A percentile compares a stretch with the other conserved stretches of the same genome.
Conservation (phyloP, 2,797 vertebrate species). For the Tarsius wallacei region DNA sequence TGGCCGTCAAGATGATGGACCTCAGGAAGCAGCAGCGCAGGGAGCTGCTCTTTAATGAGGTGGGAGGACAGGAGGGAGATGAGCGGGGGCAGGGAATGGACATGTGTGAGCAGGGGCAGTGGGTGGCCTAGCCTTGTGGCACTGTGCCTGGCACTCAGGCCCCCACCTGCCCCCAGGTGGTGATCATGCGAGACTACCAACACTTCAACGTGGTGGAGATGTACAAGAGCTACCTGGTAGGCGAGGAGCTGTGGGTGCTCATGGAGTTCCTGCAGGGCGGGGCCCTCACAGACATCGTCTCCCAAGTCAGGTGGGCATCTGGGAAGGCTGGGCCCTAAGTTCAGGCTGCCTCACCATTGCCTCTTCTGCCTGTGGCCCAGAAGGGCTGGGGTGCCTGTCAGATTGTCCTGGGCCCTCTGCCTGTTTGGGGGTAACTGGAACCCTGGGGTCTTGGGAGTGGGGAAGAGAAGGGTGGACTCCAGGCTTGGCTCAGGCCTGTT, state of each 20-base stretch:
- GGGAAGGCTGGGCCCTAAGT: not conserved
- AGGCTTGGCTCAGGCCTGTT: not conserved
- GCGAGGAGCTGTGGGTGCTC: conserved; percentile 99
- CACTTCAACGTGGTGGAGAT: conserved; percentile 99
- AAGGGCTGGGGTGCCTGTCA: not conserved
- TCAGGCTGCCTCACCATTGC: not conserved
- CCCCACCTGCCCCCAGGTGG: conserved; percentile 93
- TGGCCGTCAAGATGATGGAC: conserved; percentile 99
- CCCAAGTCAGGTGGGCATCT: conserved; percentile 96
- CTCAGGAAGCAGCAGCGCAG: conserved; percentile 97
- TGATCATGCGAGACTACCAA: conserved; percentile 99
- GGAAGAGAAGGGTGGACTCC: not conserved
- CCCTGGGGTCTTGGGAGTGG: not conserved
- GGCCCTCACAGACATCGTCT: conserved; percentile 98
- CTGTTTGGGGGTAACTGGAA: not conserved
- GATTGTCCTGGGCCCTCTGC: not conserved
- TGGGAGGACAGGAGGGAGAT: conserved; percentile 73
- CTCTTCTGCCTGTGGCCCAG: not conserved
- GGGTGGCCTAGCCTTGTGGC: too few species aligned
- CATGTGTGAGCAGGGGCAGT: accelerated
- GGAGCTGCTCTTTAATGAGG: conserved; percentile 99
- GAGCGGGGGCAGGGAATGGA: accelerated
- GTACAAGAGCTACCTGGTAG: conserved; percentile 99
- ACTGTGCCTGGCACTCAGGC: not conserved
- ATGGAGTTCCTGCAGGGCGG: conserved; percentile 99